phyloP scores from a whole-genome alignment of 2,797 vertebrate genomes.

The Sebastes reedi region DNA sequence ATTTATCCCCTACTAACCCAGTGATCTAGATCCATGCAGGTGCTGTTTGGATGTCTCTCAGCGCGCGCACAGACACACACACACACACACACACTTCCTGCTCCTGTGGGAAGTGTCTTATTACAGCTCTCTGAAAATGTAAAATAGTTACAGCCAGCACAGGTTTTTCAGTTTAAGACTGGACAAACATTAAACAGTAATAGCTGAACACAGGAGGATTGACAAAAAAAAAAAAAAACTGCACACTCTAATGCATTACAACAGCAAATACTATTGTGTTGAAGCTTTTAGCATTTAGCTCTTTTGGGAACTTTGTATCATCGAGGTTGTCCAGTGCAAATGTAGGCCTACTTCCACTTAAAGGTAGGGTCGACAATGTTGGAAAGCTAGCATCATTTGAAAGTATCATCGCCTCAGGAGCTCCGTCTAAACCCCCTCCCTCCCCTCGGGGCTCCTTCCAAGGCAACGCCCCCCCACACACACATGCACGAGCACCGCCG shows the following conservation, averaged over 20 bases:
- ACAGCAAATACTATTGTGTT: not conserved
- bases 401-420: no score
- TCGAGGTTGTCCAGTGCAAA: not conserved
- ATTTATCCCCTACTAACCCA: constrained; percentile 51
- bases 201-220: constrained; percentile 17
- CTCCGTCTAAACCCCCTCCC: no score
- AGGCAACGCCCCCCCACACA: no score
- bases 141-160: constrained; percentile 32
- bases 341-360: no score
- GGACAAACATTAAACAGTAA: constrained; percentile 35
- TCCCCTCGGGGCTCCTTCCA: no score
- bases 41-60: constrained; percentile 32
- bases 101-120: constrained; percentile 42
- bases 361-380: no score
- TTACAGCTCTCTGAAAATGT: constrained; percentile 34
- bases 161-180: constrained; percentile 35
- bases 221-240: not conserved
- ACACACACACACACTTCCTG: not conserved
- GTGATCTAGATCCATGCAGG: constrained; percentile 51
- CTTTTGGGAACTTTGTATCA: not conserved
- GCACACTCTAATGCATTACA: not conserved
- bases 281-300: not conserved
- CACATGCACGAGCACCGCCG: no score
- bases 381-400: no score
- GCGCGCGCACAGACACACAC: not conserved